Percentiles rank a stretch among this genome's conserved stretches.
phyloP scores from a whole-genome alignment of 2,797 vertebrate species.

The Fringilla coelebs region DNA sequence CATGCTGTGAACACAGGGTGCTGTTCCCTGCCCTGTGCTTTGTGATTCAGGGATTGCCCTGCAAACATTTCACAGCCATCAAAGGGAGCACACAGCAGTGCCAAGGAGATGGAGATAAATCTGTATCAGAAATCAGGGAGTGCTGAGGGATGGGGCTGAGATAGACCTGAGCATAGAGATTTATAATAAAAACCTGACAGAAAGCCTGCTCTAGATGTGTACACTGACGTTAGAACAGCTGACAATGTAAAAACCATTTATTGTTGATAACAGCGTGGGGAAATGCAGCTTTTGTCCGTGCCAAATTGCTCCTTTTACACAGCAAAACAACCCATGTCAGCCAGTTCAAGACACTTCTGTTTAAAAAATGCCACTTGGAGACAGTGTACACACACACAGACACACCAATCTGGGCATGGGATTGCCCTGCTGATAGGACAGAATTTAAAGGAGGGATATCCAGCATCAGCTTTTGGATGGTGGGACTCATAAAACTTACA shows the following conservation, averaged over 20 bases:
- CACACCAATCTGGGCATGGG: background rate
- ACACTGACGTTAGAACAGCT: background rate
- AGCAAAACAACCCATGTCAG: background rate
- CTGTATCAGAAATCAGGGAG: background rate
- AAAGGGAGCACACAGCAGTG: background rate
- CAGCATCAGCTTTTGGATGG: background rate
- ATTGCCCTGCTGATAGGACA: background rate
- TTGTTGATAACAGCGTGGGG: background rate
- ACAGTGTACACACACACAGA: background rate
- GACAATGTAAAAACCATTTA: background rate
- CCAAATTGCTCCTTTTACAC: constrained; percentile 14
- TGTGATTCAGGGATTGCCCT: background rate
- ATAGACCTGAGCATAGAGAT: background rate
- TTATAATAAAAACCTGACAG: constrained; percentile 4
- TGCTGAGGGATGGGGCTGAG: background rate
- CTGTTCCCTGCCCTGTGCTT: background rate
- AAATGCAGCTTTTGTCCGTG: background rate
- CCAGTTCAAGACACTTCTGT: background rate
- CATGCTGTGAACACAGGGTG: background rate
- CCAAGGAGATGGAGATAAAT: constrained; percentile 13
- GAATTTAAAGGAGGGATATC: background rate
- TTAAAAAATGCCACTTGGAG: background rate
- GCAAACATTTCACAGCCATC: background rate
- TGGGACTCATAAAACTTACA: background rate
- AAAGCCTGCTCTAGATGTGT: background rate